A percentile compares a stretch with the other conserved stretches of the same genome.
Evolutionary conservation across 2,888 invertebrate species (phyloP).

Genomic region (Zelleria hepariella): DNA sequence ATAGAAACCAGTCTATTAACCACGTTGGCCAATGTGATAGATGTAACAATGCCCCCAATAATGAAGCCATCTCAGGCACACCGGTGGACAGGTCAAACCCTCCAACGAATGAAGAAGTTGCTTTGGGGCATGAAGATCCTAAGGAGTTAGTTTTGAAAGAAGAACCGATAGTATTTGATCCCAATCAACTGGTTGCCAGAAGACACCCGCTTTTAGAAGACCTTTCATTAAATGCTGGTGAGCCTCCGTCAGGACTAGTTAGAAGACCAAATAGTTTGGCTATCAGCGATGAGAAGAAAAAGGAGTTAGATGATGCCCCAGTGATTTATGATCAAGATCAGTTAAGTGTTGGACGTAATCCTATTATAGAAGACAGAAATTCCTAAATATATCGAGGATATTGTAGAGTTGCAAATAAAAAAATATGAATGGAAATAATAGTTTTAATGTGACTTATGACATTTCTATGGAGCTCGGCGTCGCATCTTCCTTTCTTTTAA

Average conservation of each 20-base stretch:
- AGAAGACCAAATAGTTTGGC: not conserved
- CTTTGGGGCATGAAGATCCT: not conserved
- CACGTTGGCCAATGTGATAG: not conserved
- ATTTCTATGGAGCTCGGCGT: not conserved
- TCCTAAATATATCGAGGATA: not conserved
- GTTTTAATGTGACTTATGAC: not conserved
- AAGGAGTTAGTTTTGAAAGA: conserved; percentile 15
- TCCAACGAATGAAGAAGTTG: not conserved
- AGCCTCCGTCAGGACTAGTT: not conserved
- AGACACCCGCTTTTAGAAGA: not conserved
- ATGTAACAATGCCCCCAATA: not conserved
- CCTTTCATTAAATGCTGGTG: not conserved
- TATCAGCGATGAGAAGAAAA: not conserved
- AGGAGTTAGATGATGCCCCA: conserved; percentile 8
- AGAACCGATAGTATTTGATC: conserved; percentile 15
- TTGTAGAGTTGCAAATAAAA: not conserved
- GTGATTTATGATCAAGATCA: conserved; percentile 16
- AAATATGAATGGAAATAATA: not conserved
- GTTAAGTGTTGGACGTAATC: conserved; percentile 10
- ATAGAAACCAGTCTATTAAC: not conserved
- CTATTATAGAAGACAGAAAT: not conserved
- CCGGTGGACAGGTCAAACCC: no score
- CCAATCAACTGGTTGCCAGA: conserved; percentile 9
- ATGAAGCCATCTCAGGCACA: not conserved
- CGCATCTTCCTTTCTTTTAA: not conserved